phyloP scores from a whole-genome alignment of 2,113 vertebrate species.

The Dicrurus megarhynchus region DNA sequence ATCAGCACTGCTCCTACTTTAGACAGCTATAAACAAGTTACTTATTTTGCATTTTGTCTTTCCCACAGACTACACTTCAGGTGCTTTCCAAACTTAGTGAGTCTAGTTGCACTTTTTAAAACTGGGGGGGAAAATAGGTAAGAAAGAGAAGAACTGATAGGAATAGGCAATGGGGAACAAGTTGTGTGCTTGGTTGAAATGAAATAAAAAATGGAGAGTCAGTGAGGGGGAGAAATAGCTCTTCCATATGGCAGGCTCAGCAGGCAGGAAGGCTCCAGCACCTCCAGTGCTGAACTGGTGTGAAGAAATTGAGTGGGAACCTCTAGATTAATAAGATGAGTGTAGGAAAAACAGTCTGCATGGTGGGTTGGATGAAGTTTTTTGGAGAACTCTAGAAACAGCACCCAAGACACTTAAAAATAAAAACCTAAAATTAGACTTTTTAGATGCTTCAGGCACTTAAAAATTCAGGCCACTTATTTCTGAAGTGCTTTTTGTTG shows the following conservation, averaged over 20 bases:
- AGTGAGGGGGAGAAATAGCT: neutral
- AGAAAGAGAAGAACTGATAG: neutral
- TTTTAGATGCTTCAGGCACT: neutral
- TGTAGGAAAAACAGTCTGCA: slow-evolving; percentile 58
- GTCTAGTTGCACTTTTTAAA: neutral
- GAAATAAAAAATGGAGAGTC: neutral
- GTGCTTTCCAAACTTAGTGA: neutral
- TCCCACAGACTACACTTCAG: neutral
- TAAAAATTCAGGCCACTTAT: slow-evolving; percentile 33
- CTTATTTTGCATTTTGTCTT: neutral
- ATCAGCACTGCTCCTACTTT: neutral
- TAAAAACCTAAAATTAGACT: slow-evolving; percentile 14
- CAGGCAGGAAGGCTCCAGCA: slow-evolving; percentile 32
- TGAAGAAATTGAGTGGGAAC: slow-evolving; percentile 58
- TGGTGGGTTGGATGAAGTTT: slow-evolving; percentile 40
- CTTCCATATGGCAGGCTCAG: slow-evolving; percentile 57
- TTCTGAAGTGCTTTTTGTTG: slow-evolving; percentile 28
- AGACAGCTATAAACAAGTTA: neutral
- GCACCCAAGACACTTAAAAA: slow-evolving; percentile 17
- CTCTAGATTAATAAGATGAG: slow-evolving; percentile 40
- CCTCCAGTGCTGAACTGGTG: slow-evolving; percentile 26
- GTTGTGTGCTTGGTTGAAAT: neutral
- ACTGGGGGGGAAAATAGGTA: neutral
- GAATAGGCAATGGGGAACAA: neutral
- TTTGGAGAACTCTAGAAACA: slow-evolving; percentile 33